These are phyloP conservation scores for Rhinoderma darwinii DNA, from an alignment of 2,113 vertebrate species.

Conservation along the genomic window DNA sequence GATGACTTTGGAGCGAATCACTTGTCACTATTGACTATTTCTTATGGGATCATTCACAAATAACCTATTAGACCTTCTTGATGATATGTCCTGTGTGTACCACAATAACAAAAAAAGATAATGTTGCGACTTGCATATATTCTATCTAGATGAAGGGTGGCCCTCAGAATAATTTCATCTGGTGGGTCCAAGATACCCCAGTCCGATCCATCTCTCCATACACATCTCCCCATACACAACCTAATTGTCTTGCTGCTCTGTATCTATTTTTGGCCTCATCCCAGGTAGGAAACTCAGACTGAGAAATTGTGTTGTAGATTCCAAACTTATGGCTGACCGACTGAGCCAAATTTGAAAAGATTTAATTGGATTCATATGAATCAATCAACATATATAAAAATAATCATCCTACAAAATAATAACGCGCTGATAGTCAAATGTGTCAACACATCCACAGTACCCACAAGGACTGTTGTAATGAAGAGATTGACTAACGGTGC, in stretches of 20 bases:
- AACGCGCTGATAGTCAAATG: not conserved
- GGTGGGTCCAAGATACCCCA: too few species aligned
- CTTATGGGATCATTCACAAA: too few species aligned
- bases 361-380: not conserved
- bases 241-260: too few species aligned
- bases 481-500: not conserved
- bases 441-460: not conserved
- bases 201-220: too few species aligned
- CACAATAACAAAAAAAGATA: not conserved
- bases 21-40: too few species aligned
- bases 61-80: too few species aligned
- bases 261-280: too few species aligned
- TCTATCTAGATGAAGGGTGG: not conserved
- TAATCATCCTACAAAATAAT: not conserved
- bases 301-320: not conserved
- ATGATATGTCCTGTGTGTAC: too few species aligned
- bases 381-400: not conserved
- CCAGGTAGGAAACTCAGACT: too few species aligned
- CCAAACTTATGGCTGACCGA: not conserved
- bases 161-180: not conserved
- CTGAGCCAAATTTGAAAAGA: not conserved
- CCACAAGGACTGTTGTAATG: not conserved
- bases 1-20: too few species aligned
- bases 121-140: not conserved
- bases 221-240: too few species aligned